Base-by-base conservation (phyloP, 35 echinoderm and acorn worm genomes). In the Heliocidaris tuberculata region DNA sequence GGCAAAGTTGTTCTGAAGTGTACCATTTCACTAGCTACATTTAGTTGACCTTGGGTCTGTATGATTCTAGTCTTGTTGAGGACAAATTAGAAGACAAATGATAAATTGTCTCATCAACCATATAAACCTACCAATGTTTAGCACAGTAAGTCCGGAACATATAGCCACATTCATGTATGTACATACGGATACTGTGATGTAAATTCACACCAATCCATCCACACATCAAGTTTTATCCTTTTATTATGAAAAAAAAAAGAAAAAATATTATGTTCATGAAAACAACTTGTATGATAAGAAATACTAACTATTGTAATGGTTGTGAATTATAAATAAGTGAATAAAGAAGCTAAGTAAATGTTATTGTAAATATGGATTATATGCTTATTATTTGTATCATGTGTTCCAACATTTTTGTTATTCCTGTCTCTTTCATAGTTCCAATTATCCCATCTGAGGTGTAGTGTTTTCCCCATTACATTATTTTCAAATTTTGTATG, bases 311-410 rank as follows among this genome's bases (percentile, higher is more conserved):
- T 47, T 89, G 87, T 89, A 89, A 89, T 89, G 87, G 87, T 89
- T 89, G 87, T 89, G 31, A 48, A 89, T 47, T 89, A 89, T 89
- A 89, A 89, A 89, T 89, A 89, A 89, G 87, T 89, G 47, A 32
- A 89, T 78, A 78, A 21, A 89, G 47, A 89, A 89, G 24, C 87
- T 47, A 89, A 89, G 87, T 89, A 48, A 89, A 89, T 89, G 87
- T 89, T 93, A 93, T 93, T 93, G 91, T 93, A 93, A 93, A 93
- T 93, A 93, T 52, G 91, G 50, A 93, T 93, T 93, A 93, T 93
- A 93, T 49, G 91, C 91, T 52, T 93, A 93, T 93, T 93, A 93
- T 93, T 93, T 93, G 91, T 93, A 93, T 93, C 91, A 93, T 93
- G 91, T 93, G 91, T 93, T 93, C 50, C 91, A 93, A 93, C 48